Evolutionary conservation across 2,888 invertebrate genomes (phyloP).

Genomic region (Noctua fimbriata): DNA sequence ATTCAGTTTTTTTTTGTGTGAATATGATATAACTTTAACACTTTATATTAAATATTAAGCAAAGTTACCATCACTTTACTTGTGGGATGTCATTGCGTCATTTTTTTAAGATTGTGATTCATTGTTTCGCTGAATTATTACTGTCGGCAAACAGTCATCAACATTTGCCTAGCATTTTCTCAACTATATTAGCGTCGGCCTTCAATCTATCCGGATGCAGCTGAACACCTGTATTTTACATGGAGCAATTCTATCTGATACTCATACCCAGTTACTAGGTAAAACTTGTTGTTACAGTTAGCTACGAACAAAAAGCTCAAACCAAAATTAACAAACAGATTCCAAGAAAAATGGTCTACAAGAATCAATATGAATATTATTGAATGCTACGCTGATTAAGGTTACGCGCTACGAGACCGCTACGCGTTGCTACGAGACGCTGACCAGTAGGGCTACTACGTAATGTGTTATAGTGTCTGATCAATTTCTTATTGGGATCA

Average conservation of each 20-base stretch:
- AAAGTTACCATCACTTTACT: not conserved
- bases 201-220: not conserved
- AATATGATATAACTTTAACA: conserved; percentile 13
- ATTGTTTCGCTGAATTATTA: not conserved
- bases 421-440: conserved; percentile 33
- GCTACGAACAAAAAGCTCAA: not conserved
- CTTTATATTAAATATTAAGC: not conserved
- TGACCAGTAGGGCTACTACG: not conserved
- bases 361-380: not conserved
- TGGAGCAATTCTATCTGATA: not conserved
- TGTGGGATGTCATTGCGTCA: not conserved
- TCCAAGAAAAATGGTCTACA: not conserved
- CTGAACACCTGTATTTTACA: not conserved
- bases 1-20: conserved; percentile 8
- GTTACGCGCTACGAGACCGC: conserved; percentile 45
- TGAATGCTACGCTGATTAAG: conserved; percentile 36
- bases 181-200: not conserved
- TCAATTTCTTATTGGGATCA: not conserved
- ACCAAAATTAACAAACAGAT: not conserved
- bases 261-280: not conserved
- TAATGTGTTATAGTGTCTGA: not conserved
- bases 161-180: no score
- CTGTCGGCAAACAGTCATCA: not conserved
- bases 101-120: not conserved
- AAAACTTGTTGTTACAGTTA: not conserved